Evolutionary conservation across 2,797 vertebrate genomes (phyloP), one percentile per base, ranked within the genome.

Genomic region (Tangara arthus): DNA sequence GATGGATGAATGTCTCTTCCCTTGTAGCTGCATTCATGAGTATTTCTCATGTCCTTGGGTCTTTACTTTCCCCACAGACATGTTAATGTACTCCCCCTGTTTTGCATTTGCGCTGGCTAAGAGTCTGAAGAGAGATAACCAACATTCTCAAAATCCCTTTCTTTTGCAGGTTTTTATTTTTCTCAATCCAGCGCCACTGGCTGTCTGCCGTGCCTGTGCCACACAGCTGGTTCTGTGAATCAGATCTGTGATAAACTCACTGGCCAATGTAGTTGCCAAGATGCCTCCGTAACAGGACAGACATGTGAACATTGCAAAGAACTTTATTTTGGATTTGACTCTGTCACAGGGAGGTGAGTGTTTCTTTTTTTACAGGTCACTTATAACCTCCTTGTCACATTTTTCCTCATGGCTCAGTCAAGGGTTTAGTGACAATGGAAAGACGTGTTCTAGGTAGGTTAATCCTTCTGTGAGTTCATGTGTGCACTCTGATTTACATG

Each of bases 201-300:
- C 80, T 99, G 99, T 96, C 95, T 97, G 59, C 98, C 98, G 32
- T 99, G 99, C 94, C 97, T 97, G 66, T 99, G 99, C 97, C 98
- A 99, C 89, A 42, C 84, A 34, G 89, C 96, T 71, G 99, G 98
- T 80, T 98, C 99, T 8, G 79, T 94, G 12, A 96, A 96, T 91
- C 97, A 95, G 72, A 80, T 81, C 76, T 99, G 99, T 94, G 96
- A 98, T 41, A 96, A 94, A 77, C 89, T 96, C 41, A 98, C 97
- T 1, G 99, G 99, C 61, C 98, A 98, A 82, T 99, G 99, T 89
- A 41, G 89, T 80, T 99, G 99, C 83, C 94, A 84, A 20, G 98
- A 99, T 92, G 91, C 86, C 27, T 99, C 99, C 2, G 91, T 98
- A 72, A 95, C 98, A 8, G 99, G 99, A n/a, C 97, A 78, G 27